A percentile compares a stretch with the other conserved stretches of the same genome.
Conservation (phyloP, 2,888 invertebrate genomes). For the Lathronympha strigana region DNA sequence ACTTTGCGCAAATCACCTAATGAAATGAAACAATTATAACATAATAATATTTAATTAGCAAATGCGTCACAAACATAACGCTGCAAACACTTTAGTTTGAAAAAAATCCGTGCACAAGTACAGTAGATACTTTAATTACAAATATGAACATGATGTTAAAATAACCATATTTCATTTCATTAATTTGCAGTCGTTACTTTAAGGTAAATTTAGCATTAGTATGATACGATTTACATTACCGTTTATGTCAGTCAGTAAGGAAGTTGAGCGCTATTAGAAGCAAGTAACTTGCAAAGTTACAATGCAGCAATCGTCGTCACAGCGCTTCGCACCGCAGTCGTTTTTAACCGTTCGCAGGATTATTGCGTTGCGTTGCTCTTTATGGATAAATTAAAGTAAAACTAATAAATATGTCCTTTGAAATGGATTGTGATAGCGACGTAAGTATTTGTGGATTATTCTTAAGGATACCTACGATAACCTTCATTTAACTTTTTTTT, state of each 20-base stretch:
- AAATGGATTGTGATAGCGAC: slow-evolving; percentile 31
- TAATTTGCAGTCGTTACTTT: slow-evolving; percentile 25
- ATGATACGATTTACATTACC: slow-evolving; percentile 25
- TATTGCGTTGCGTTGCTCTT: not conserved
- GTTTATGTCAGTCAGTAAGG: slow-evolving; percentile 35
- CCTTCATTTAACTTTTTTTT: no score
- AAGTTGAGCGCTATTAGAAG: slow-evolving; percentile 25
- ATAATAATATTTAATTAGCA: no score
- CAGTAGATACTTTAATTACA: no score
- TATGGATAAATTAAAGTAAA: no score
- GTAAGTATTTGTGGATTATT: slow-evolving; percentile 27
- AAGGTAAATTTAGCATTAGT: slow-evolving; percentile 26
- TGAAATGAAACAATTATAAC: no score
- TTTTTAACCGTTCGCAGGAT: slow-evolving; percentile 2
- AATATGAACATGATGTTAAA: not conserved
- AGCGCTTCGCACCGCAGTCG: slow-evolving; percentile 26
- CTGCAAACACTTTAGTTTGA: no score
- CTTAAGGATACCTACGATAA: no score
- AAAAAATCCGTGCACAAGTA: no score
- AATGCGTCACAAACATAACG: no score
- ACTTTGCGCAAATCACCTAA: no score
- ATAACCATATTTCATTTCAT: not conserved
- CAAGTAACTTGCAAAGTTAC: slow-evolving; percentile 16
- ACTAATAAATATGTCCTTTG: slow-evolving; percentile 21
- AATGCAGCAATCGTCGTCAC: slow-evolving; percentile 30